Evolutionary conservation across 2,888 invertebrate species (phyloP).

Genomic region (Ceramica pisi): DNA sequence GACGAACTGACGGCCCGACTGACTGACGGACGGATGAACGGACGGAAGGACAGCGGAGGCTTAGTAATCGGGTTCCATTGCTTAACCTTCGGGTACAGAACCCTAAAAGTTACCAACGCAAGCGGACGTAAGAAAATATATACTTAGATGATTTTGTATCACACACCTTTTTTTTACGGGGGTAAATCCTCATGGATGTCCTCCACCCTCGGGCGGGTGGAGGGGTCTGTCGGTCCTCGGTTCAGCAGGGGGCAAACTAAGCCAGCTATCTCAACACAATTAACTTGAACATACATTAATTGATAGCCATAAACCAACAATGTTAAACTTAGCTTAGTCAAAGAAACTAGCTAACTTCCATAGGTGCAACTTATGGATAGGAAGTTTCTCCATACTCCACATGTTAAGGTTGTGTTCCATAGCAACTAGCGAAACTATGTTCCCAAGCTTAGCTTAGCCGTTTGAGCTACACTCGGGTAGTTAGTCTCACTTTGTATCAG

Average conservation of each 20-base stretch:
- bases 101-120: neutral
- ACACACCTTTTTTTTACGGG: too few species aligned
- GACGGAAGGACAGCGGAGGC: too few species aligned
- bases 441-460: too few species aligned
- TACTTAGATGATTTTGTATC: neutral
- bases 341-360: slow-evolving; percentile 1
- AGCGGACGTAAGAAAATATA: neutral
- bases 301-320: slow-evolving; percentile 9
- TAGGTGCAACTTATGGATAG: slow-evolving; percentile 44
- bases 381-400: slow-evolving; percentile 6
- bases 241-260: too few species aligned
- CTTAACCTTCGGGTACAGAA: too few species aligned
- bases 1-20: too few species aligned
- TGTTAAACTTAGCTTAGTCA: slow-evolving; percentile 26
- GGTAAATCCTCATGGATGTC: too few species aligned
- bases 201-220: too few species aligned
- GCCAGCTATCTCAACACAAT: neutral
- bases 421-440: too few species aligned
- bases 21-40: too few species aligned
- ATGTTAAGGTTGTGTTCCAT: neutral
- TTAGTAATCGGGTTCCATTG: too few species aligned
- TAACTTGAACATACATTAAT: slow-evolving; percentile 8
- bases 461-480: neutral
- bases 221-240: too few species aligned
- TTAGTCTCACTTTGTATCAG: neutral